These are phyloP conservation scores for Lordiphosa fenestrarum DNA, from an alignment of 2,888 invertebrate species.

Conservation along the genomic window DNA sequence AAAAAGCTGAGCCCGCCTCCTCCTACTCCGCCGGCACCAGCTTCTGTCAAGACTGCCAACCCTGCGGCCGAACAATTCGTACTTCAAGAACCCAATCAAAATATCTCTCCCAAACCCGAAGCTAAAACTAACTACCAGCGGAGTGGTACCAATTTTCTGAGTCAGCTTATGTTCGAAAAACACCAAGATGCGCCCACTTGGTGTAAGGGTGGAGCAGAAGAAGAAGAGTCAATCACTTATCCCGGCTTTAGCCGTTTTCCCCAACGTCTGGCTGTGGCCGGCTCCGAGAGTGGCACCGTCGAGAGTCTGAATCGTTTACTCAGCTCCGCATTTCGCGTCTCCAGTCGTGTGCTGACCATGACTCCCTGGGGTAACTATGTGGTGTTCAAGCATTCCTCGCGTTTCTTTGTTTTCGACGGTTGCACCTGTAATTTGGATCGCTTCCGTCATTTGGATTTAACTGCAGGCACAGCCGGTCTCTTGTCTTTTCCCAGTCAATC, in stretches of 20 bases:
- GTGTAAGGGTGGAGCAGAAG: no score
- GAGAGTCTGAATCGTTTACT: constrained; percentile 73
- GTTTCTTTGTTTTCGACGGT: constrained; percentile 71
- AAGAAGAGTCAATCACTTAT: constrained; percentile 37
- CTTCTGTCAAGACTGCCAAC: no score
- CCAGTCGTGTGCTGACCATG: constrained; percentile 76
- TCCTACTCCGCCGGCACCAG: no score
- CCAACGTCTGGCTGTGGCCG: constrained; percentile 73
- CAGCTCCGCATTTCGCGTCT: constrained; percentile 67
- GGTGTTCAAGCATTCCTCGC: constrained; percentile 52
- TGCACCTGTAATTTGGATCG: constrained; percentile 78
- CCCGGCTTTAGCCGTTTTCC: constrained; percentile 68
- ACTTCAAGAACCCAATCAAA: no score
- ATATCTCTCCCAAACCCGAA: no score
- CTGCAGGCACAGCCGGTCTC: constrained; percentile 77
- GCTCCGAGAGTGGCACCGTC: constrained; percentile 77
- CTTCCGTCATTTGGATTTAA: constrained; percentile 76
- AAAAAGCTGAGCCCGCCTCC: no score
- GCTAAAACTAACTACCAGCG: no score
- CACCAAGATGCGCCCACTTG: no score
- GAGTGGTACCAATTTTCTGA: no score
- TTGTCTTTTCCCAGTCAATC: constrained; percentile 62
- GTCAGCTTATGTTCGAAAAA: no score
- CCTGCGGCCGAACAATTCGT: no score
- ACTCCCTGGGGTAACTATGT: constrained; percentile 80